These are phyloP conservation scores for Drosophila jambulina DNA, from an alignment of 1,140 invertebrate species.

Conservation along the genomic window DNA sequence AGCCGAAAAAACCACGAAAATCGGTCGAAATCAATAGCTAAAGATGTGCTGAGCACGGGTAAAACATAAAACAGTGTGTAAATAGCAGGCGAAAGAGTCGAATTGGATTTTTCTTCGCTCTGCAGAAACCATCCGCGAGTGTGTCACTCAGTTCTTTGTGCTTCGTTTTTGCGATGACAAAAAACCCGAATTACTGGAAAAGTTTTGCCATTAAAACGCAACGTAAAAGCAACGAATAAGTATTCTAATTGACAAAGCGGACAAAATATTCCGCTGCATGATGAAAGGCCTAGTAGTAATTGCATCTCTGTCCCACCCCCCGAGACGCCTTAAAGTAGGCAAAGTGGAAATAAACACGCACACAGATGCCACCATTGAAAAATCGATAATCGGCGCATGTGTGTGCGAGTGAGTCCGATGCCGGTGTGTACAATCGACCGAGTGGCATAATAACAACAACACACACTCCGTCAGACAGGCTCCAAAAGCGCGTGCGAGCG, in stretches of 20 bases:
- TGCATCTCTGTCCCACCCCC: constrained; percentile 14
- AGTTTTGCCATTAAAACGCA: constrained; percentile 1
- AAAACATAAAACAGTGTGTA: not conserved
- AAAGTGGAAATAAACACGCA: constrained; percentile 49
- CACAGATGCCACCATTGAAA: constrained; percentile 65
- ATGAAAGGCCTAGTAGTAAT: constrained; percentile 50
- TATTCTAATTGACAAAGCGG: constrained; percentile 9
- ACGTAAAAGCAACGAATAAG: constrained; percentile 24
- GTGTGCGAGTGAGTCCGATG: constrained; percentile 33
- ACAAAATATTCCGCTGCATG: constrained; percentile 33
- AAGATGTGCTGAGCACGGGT: not conserved
- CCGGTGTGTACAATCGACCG: constrained; percentile 64
- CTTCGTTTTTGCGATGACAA: constrained; percentile 8
- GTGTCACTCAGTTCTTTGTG: constrained; percentile 33
- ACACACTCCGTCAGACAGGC: constrained; percentile 4
- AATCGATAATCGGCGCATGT: constrained; percentile 65
- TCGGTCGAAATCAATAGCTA: not conserved
- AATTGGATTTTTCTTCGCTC: constrained; percentile 12
- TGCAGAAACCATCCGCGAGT: constrained; percentile 17
- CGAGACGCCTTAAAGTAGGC: constrained; percentile 67
- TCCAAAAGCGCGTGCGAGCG: not conserved
- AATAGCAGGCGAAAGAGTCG: constrained; percentile 1
- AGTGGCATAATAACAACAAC: constrained; percentile 60
- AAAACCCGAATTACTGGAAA: not conserved
- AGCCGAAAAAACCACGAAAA: constrained; percentile 5